Evolutionary conservation across 2,888 invertebrate genomes (phyloP).

Genomic region (Eueremaeus valkanovi): DNA sequence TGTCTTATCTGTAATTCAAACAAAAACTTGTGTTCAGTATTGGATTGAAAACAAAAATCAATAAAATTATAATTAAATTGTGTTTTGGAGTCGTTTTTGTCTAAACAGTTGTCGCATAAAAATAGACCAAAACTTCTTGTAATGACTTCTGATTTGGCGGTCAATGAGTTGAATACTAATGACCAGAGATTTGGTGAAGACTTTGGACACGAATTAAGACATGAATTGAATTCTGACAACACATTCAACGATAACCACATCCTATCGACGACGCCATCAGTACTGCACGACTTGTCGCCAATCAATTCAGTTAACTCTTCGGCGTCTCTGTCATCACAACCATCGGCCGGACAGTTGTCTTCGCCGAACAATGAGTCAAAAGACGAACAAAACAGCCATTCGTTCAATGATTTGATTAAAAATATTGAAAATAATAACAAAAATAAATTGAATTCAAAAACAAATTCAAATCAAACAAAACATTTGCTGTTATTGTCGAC

Average conservation of each 20-base stretch:
- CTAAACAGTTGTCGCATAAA: neutral
- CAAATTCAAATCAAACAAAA: neutral
- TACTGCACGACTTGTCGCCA: neutral
- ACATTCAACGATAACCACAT: neutral
- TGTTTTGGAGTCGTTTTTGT: neutral
- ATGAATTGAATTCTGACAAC: neutral
- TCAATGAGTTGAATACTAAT: slow-evolving; percentile 9
- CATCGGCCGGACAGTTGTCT: neutral
- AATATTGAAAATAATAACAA: no score
- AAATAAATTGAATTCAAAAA: no score
- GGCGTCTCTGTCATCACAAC: neutral
- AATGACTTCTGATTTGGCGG: slow-evolving; percentile 32
- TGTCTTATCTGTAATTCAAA: neutral
- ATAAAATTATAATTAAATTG: neutral
- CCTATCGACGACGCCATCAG: neutral
- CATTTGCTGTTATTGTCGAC: neutral
- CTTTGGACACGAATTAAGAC: neutral
- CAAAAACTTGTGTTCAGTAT: neutral
- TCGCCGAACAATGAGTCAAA: slow-evolving; percentile 7
- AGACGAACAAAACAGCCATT: neutral
- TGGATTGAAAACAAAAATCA: neutral
- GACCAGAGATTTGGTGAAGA: neutral
- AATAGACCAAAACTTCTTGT: slow-evolving; percentile 21
- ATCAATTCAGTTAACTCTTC: neutral
- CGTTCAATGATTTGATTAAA: neutral